These are phyloP conservation scores for Amphipyra berbera DNA, from an alignment of 2,888 invertebrate genomes.

Conservation along the genomic window DNA sequence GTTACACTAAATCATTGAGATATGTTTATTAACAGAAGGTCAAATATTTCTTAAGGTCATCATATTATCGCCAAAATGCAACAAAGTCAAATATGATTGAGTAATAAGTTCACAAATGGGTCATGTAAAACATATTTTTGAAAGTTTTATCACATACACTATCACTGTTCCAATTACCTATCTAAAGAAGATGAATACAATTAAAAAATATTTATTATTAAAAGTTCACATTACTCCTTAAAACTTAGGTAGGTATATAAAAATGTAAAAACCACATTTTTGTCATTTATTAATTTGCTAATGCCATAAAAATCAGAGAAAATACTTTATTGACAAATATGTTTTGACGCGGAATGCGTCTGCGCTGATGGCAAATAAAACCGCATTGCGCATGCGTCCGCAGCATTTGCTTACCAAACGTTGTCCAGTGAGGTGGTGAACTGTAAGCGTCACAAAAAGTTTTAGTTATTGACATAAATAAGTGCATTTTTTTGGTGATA, in stretches of 20 bases:
- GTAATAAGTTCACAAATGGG: neutral
- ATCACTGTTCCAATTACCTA: constrained; percentile 7
- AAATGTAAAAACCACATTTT: no score
- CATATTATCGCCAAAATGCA: neutral
- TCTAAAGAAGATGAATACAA: neutral
- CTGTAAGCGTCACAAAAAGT: constrained; percentile 13
- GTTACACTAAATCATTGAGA: no score
- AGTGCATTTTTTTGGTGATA: constrained; percentile 32
- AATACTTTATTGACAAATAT: neutral
- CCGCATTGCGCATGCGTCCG: constrained; percentile 47
- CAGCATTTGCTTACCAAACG: constrained; percentile 56
- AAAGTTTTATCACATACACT: neutral
- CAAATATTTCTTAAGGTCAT: neutral
- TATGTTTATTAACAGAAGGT: no score
- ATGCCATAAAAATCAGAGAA: no score
- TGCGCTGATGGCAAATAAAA: constrained; percentile 50
- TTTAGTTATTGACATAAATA: constrained; percentile 35
- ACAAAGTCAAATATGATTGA: neutral
- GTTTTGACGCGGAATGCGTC: constrained; percentile 33
- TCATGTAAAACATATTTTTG: constrained; percentile 2
- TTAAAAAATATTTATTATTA: neutral
- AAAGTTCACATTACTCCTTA: no score
- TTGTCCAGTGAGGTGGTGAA: constrained; percentile 53
- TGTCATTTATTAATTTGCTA: no score
- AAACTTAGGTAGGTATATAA: no score